A percentile compares a stretch with the other conserved stretches of the same genome.
Evolutionary conservation across 1,140 invertebrate species (phyloP).

Genomic region (Paracyclopina nana): DNA sequence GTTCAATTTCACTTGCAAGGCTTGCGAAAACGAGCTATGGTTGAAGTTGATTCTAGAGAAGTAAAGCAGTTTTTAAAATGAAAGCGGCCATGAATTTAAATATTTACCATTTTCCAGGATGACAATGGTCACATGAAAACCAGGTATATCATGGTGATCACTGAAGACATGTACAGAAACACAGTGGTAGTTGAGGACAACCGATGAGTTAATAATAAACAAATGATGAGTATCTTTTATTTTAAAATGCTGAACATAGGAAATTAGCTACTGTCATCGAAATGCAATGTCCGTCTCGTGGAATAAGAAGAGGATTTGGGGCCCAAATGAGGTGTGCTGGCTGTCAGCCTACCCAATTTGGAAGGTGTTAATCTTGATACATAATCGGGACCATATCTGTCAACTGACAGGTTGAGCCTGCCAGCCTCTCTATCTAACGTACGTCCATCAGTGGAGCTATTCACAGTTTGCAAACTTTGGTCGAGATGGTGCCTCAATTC

Average conservation of each 20-base stretch:
- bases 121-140: background rate
- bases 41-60: conserved; percentile 11
- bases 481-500: background rate
- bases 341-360: too few relatives aligned
- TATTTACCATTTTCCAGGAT: background rate
- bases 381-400: background rate
- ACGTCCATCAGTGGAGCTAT: background rate
- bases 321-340: too few relatives aligned
- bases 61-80: background rate
- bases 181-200: conserved; percentile 11
- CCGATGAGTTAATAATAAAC: background rate
- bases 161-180: background rate
- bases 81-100: background rate
- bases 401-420: background rate
- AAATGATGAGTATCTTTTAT: too few relatives aligned
- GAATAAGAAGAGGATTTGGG: too few relatives aligned
- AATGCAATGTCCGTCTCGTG: too few relatives aligned
- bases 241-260: too few relatives aligned
- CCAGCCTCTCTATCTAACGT: background rate
- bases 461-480: background rate
- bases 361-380: background rate
- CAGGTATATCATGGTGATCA: conserved; percentile 6
- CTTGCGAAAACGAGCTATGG: conserved; percentile 5
- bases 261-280: too few relatives aligned
- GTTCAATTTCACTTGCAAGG: conserved; percentile 15